Conservation (phyloP, 1,140 invertebrate species). For the Harpegnathos saltator region DNA sequence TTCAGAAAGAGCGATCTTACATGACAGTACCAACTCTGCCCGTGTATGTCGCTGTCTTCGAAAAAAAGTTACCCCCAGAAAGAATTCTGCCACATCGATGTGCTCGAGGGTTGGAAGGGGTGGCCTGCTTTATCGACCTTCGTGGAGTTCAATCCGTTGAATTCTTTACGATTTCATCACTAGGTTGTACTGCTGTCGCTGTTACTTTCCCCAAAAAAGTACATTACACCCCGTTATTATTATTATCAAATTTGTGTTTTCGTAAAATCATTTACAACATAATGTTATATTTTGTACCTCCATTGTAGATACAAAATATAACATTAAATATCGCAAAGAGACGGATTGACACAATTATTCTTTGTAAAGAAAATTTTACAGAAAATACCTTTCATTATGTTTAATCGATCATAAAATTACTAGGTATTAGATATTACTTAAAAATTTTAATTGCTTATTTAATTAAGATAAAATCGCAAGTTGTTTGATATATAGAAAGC, state of each 20-base stretch:
- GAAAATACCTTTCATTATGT: background rate
- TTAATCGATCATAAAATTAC: constrained; percentile 6
- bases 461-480: background rate
- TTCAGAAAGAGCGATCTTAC: background rate
- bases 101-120: constrained; percentile 64
- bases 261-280: too few relatives aligned
- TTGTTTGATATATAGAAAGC: background rate
- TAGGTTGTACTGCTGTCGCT: constrained; percentile 79
- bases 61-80: constrained; percentile 81
- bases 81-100: constrained; percentile 83
- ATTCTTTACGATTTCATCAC: constrained; percentile 77
- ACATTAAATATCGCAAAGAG: too few relatives aligned
- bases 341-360: background rate
- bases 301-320: too few relatives aligned
- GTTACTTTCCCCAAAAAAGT: constrained; percentile 22
- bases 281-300: too few relatives aligned
- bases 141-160: constrained; percentile 28
- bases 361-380: background rate
- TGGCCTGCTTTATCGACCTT: constrained; percentile 81
- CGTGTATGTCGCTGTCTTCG: constrained; percentile 65
- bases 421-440: background rate
- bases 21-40: constrained; percentile 59
- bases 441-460: background rate
- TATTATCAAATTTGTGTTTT: background rate
- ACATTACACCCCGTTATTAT: background rate